Percentiles rank a stretch among this genome's conserved stretches.
phyloP scores from a whole-genome alignment of 2,113 vertebrate species.

The Drymodes brunneopygia region DNA sequence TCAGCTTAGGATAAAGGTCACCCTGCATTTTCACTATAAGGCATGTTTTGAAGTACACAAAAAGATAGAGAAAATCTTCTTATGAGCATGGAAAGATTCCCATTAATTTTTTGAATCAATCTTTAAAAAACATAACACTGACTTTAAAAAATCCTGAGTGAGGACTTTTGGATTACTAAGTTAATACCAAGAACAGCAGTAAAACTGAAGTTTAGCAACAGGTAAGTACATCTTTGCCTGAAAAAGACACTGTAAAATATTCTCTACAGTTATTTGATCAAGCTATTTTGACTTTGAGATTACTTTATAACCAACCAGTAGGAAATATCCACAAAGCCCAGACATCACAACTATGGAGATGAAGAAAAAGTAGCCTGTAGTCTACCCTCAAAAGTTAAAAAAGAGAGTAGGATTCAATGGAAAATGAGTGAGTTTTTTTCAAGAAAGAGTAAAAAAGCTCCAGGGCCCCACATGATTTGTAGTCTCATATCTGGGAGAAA shows the following conservation, averaged over 20 bases:
- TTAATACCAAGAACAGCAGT: not conserved
- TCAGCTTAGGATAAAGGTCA: not conserved
- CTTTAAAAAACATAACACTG: not conserved
- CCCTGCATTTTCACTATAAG: not conserved
- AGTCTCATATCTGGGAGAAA: rapidly evolving
- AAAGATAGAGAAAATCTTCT: not conserved
- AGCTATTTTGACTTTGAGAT: not conserved
- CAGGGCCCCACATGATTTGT: not conserved
- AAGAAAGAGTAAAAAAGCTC: not conserved
- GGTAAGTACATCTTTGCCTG: not conserved
- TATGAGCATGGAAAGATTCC: not conserved
- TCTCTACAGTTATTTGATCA: not conserved
- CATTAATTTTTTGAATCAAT: not conserved
- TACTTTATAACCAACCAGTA: not conserved
- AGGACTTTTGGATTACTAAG: not conserved
- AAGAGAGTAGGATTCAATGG: not conserved
- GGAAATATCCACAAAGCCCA: not conserved
- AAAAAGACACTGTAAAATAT: not conserved
- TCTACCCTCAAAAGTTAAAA: not conserved
- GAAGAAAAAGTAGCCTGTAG: not conserved
- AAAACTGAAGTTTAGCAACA: not conserved
- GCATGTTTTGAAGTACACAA: not conserved
- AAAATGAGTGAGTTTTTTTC: not conserved
- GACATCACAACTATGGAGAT: not conserved
- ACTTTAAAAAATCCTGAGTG: not conserved